phyloP scores from a whole-genome alignment of 2,797 vertebrate genomes.

The Sebastes goodei region DNA sequence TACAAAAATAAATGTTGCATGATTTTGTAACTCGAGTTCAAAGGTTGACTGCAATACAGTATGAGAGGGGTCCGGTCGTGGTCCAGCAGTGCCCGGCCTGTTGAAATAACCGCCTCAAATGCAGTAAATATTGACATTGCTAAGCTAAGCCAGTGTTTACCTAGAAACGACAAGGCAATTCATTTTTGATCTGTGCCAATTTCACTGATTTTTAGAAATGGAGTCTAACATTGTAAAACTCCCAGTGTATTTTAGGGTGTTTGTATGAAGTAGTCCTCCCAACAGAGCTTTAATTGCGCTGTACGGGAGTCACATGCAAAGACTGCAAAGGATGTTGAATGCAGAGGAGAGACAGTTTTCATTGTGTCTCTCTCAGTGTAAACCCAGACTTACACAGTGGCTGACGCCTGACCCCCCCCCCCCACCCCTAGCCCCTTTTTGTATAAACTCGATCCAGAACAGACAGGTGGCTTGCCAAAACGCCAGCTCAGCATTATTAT shows the following conservation, averaged over 20 bases:
- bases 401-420: slow-evolving; percentile 30
- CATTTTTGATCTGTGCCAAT: slow-evolving; percentile 49
- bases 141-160: slow-evolving; percentile 73
- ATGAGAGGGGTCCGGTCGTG: slow-evolving; percentile 44
- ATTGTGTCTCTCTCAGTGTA: slow-evolving; percentile 52
- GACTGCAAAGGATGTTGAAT: slow-evolving; percentile 18
- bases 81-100: slow-evolving; percentile 47
- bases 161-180: slow-evolving; percentile 47
- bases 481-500: slow-evolving; percentile 52
- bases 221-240: slow-evolving; percentile 19
- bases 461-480: slow-evolving; percentile 50
- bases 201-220: slow-evolving; percentile 22
- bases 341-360: slow-evolving; percentile 33
- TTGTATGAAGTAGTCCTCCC: slow-evolving; percentile 35
- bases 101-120: slow-evolving; percentile 68
- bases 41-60: slow-evolving; percentile 46
- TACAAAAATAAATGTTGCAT: slow-evolving; percentile 7
- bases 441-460: slow-evolving; percentile 59
- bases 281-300: slow-evolving; percentile 39
- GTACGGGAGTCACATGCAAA: slow-evolving; percentile 1
- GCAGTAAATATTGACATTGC: slow-evolving; percentile 80
- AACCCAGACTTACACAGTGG: slow-evolving; percentile 53
- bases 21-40: slow-evolving; percentile 54
- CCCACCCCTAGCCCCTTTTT: background rate
- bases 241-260: slow-evolving; percentile 34